Conservation (phyloP, 2,113 vertebrate species). For the Corynorhinus townsendii region DNA sequence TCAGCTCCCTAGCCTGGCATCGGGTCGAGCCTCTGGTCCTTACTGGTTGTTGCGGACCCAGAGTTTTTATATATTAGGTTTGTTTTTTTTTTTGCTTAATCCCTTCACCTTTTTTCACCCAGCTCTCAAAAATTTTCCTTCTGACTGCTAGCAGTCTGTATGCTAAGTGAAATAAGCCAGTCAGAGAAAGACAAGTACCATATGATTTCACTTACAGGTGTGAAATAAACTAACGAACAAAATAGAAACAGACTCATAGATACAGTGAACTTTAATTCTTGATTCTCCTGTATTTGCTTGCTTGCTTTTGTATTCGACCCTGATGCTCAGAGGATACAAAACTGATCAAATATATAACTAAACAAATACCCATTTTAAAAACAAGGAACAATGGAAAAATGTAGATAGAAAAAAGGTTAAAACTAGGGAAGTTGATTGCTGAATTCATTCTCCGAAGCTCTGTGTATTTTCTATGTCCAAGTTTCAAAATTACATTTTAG, state of each 20-base stretch:
- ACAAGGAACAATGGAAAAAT: neutral
- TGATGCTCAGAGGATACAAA: neutral
- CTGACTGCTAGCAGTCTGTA: neutral
- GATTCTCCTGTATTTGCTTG: neutral
- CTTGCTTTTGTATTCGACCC: neutral
- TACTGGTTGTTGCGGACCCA: too few relatives aligned
- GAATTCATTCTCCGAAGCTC: constrained; percentile 10
- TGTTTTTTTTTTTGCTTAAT: neutral
- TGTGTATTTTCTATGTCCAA: constrained; percentile 9
- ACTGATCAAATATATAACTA: constrained; percentile 11
- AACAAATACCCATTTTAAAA: neutral
- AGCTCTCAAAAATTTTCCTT: neutral
- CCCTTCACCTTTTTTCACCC: neutral
- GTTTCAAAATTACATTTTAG: constrained; percentile 22
- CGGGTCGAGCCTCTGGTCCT: too few relatives aligned
- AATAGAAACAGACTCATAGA: neutral
- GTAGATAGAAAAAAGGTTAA: neutral
- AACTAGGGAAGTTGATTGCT: neutral
- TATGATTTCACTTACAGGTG: neutral
- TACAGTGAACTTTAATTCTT: neutral
- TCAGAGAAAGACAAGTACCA: neutral
- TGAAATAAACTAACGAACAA: neutral
- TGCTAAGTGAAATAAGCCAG: neutral
- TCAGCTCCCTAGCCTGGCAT: too few relatives aligned
- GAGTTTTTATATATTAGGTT: too few relatives aligned